Base-by-base conservation (phyloP, 1,140 invertebrate species). In the Bombus waltoni region DNA sequence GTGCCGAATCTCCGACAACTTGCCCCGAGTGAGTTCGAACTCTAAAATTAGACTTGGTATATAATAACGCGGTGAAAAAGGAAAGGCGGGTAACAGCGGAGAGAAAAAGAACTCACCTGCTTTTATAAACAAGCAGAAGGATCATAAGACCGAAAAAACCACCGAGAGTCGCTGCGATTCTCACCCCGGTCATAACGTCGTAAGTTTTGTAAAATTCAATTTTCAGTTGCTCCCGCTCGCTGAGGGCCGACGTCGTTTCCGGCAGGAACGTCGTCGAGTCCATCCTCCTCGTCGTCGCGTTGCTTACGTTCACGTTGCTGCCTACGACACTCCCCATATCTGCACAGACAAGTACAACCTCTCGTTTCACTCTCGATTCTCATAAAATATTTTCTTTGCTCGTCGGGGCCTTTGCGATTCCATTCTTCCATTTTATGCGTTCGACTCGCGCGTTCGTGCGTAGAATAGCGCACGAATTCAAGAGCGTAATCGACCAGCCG, bases 91-190 rank as follows among this genome's bases (percentile, higher is more conserved):
- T 53, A n/a, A 47, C 42, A 10, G n/a, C 10, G 75, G 1, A 10
- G 28, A 47, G 13, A 44, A 57, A 59, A 40, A 35, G n/a, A 5
- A 44, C 83, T 90, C 83, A 93, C 92, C 97, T 97, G 94, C 97
- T 98, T 94, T 98, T 98, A 95, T 98, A 98, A 66, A 98, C 96
- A 81, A 98, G 97, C 85, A 98, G 96, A 91, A 98, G 96, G 25
- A 98, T 97, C 97, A 98, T 98, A 87, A 98, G 95, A 59, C 97
- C 96, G 95, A 98, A 98, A 93, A 98, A 98, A 86, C 97, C 97
- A 89, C 98, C 98, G 53, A 98, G 96, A 9, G 98, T 98, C 86
- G 97, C 97, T 74, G 98, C 98, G 93, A 98, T 98, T 68, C 98
- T 96, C 81, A 98, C 96, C 77, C 98, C 98, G 83, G 98, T 98